A percentile compares a stretch with the other conserved stretches of the same genome.
These are phyloP conservation scores for Dipodomys ordii DNA, from an alignment of 2,113 vertebrate species.

Conservation along the genomic window DNA sequence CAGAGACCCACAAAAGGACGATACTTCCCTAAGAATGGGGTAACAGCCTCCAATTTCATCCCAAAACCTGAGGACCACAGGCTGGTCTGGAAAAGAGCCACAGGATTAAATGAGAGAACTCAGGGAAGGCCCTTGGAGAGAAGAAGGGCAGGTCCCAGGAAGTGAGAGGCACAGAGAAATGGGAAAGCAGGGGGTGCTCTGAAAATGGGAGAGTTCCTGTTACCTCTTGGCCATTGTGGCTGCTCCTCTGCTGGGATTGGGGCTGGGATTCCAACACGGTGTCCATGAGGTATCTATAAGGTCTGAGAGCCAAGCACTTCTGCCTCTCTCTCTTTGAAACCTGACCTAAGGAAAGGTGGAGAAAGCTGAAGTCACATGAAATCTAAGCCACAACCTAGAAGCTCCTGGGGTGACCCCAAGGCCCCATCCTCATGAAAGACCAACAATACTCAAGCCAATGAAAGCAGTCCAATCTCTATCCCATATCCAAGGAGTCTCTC, in stretches of 20 bases:
- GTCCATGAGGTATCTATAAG: background rate
- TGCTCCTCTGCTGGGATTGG: constrained; percentile 52
- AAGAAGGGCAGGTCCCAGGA: background rate
- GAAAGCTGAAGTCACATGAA: background rate
- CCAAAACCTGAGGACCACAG: constrained; percentile 44
- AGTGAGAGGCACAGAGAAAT: background rate
- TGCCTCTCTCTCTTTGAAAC: background rate
- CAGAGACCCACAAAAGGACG: constrained; percentile 80
- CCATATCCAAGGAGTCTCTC: background rate
- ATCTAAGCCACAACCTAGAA: background rate
- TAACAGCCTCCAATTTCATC: constrained; percentile 79
- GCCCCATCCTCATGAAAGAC: background rate
- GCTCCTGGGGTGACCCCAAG: background rate
- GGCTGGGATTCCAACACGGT: constrained; percentile 50
- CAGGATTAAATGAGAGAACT: background rate
- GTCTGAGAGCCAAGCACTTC: constrained; percentile 1
- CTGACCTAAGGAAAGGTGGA: background rate
- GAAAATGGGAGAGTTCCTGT: background rate
- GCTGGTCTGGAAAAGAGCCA: constrained; percentile 65
- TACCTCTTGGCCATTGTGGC: constrained; percentile 60
- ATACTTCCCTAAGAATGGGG: constrained; percentile 84
- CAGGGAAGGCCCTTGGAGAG: background rate
- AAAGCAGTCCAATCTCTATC: background rate
- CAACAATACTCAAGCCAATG: background rate
- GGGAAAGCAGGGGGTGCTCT: background rate